Percentiles rank a stretch among this genome's conserved stretches.
These are phyloP conservation scores for Metaphire vulgaris DNA, from an alignment of 1,140 invertebrate species.

Conservation along the genomic window DNA sequence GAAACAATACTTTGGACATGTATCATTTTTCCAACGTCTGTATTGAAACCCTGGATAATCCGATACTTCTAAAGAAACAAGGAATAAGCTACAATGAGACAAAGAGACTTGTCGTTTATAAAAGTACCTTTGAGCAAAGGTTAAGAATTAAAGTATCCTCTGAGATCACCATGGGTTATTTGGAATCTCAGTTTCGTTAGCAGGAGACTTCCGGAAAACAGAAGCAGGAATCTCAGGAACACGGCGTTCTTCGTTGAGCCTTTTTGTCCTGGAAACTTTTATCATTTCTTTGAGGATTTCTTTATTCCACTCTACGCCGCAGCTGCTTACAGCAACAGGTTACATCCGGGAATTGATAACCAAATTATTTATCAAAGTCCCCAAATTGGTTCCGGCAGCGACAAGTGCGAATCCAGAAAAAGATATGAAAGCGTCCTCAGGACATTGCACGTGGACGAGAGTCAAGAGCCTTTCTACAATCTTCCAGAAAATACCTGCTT, in stretches of 20 bases:
- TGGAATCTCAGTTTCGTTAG: neutral
- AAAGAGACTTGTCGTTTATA: slow-evolving; percentile 16
- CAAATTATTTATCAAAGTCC: neutral
- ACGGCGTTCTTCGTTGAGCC: slow-evolving; percentile 14
- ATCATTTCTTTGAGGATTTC: slow-evolving; percentile 17
- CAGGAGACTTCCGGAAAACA: neutral
- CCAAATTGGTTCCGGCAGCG: neutral
- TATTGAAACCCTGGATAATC: too few species aligned
- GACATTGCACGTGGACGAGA: neutral
- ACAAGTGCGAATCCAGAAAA: neutral
- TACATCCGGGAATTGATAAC: neutral
- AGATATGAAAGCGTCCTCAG: slow-evolving; percentile 13
- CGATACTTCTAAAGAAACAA: too few species aligned
- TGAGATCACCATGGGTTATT: neutral
- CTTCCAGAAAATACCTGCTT: slow-evolving; percentile 13
- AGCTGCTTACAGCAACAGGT: slow-evolving; percentile 2
- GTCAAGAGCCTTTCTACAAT: slow-evolving; percentile 16
- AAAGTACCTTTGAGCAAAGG: neutral
- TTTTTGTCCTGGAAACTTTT: slow-evolving; percentile 11
- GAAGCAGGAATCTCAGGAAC: neutral
- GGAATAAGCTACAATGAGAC: slow-evolving; percentile 7
- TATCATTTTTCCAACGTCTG: too few species aligned
- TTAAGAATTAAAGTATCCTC: neutral
- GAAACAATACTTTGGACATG: too few species aligned
- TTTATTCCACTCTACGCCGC: slow-evolving; percentile 8